Evolutionary conservation across 2,113 vertebrate genomes (phyloP), one percentile per base, ranked within the genome.

Genomic region (Acanthisitta chloris): DNA sequence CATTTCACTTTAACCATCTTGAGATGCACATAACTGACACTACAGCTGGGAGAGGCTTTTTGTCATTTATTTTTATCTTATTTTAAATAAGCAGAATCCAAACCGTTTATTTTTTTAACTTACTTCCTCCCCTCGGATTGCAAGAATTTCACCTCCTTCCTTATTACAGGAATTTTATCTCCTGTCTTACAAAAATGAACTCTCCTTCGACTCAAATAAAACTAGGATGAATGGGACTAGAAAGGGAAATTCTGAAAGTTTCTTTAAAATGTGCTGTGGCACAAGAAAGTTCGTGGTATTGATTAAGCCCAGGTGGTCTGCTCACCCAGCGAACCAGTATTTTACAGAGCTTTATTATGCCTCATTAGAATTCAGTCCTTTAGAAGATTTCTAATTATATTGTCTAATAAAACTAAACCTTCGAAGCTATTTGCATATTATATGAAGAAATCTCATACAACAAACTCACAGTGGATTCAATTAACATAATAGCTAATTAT

Each of bases 401-500:
- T 98, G 96, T 97, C 98, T 98, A 97, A 98, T 98, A 98, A 98
- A 98, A 97, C 96, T 97, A 97, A 98, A 98, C 96, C 97, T 97
- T 96, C 71, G 17, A 96, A 97, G 96, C 93, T 96, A 98, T 98
- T 98, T 98, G 98, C 98, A 98, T 98, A 98, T 98, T 98, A 98
- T 98, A 98, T 98, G 98, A 98, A 98, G 98, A 98, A 98, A 97
- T 98, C 97, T 98, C 97, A 97, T 94, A 97, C 97, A 98, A 98
- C 96, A 98, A 98, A 98, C 97, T 97, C 98, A 97, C 95, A 98
- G 97, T 90, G 98, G 98, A 98, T 97, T 98, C 97, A 98, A 98
- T 98, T 98, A 98, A 98, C 98, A 98, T 98, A 98, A 97, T 98
- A 98, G 98, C 98, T 98, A 98, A 98, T 98, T 98, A 98, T 95